Conservation (phyloP, 2,888 invertebrate species). For the Athripsodes cinereus region DNA sequence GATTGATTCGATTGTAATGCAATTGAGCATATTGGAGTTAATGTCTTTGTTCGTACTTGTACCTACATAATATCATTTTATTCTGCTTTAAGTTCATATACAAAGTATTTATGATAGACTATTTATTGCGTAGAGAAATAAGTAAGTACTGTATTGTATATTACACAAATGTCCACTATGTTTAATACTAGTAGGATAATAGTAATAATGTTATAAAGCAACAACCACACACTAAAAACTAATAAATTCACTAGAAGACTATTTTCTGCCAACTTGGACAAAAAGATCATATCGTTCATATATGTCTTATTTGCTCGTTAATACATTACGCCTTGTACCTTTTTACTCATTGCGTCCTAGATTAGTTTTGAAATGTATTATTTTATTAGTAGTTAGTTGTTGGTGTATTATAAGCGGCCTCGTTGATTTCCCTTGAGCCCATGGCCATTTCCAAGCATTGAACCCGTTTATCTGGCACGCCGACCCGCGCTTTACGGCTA, state of each 20-base stretch:
- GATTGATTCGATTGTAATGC: too few species aligned
- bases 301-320: neutral
- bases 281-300: neutral
- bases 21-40: neutral
- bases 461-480: constrained; percentile 26
- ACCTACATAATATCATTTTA: too few species aligned
- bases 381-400: too few species aligned
- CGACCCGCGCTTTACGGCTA: constrained; percentile 33
- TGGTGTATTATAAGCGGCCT: constrained; percentile 4
- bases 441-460: constrained; percentile 25
- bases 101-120: too few species aligned
- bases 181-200: too few species aligned
- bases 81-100: too few species aligned
- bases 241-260: neutral
- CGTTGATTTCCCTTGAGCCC: constrained; percentile 22
- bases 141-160: too few species aligned
- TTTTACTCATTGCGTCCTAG: neutral
- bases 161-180: too few species aligned
- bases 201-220: too few species aligned
- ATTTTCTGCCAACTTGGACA: neutral
- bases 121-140: too few species aligned
- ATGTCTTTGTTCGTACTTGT: too few species aligned
- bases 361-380: constrained; percentile 2
- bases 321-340: neutral
- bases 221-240: too few species aligned